Evolutionary conservation across 2,888 invertebrate species (phyloP), one percentile per base, ranked within the genome.

Genomic region (Diaphora mendica): DNA sequence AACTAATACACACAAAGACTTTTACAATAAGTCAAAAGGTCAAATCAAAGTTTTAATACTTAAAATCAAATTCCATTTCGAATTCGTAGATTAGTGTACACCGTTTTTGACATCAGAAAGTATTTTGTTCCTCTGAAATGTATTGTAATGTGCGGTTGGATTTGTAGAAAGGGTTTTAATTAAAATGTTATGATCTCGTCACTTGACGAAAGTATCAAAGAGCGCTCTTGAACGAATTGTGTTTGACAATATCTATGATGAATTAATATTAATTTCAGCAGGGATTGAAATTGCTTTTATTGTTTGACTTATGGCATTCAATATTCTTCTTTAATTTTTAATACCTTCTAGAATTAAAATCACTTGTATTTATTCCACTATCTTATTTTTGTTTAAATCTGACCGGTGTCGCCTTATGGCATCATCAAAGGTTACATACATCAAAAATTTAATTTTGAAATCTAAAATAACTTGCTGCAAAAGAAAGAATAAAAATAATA

Each of bases 21-120:
- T 39, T 11, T 39, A 8, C 9, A 39, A 39, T 11, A 39, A 11
- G 2, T 11, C 39, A 39, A 39, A 39, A 11, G 11, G 39, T 35
- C 39, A 39, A 1, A 11, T 11, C 39, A 39, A 39, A 39, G 11
- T 39, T 35, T 35, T 5, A 11, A 5, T 39, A 39, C 11, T 39
- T 39, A 11, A 39, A 39, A 39, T 11, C 39, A 73, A 76, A 77
- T 78, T 77, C 82, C 80, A 78, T 80, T 64, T 33, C 80, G 73
- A 78, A 39, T 59, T 73, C 13, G 23, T 11, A 55, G 11, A 55
- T 77, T 74, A 77, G 74, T 70, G 73, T 69, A 39, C 70, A 74
- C 17, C 44, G 42, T 64, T 81, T 83, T 83, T 73, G 73, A 68
- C 70, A 68, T 51, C 48, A 44, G 55, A 68, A 78, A 72, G 73